Base-by-base conservation (phyloP, 1,140 invertebrate genomes). In the Monomorium pharaonis region DNA sequence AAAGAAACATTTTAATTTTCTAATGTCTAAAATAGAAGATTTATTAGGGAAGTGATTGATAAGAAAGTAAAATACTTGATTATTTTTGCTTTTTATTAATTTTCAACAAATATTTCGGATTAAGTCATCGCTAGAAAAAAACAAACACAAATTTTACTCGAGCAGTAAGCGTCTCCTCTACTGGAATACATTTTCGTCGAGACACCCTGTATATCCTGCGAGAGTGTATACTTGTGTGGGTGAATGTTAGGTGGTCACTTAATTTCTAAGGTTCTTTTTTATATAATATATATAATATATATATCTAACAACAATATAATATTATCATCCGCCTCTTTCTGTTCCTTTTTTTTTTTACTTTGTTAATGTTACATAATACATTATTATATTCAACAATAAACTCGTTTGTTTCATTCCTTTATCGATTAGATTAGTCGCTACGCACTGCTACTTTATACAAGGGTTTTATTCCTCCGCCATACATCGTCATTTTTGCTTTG, bases 291-390 rank as follows among this genome's bases (percentile, higher is more conserved):
- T 91, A 87, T 90, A 87, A 89, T 92, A 90, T 92, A 93, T 92
- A 92, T 92, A 93, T 93, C 93, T 94, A 94, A 94, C 92, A 94
- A 94, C 92, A 95, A 94, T 93, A 94, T 92, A 93, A 88, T 94
- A 93, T 93, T 91, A 94, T 94, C 90, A 92, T 92, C 86, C 58
- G 69, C 88, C 84, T 85, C 80, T 78, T 80, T 37, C 42, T n/a
- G n/a, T n/a, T n/a, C 72, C 24, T 77, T 51, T 14, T 69, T 51
- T 84, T 83, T 58, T 88, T 87, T 75, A 30, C 14, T 67, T 27
- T 83, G 58, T 85, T 84, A 93, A 91, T 91, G 91, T 93, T 93
- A 94, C 89, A 92, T 91, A 93, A 93, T 93, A 93, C 91, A 89
- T 89, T 69, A 85, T 87, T 87, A 92, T 89, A 88, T 92, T 94